Percentiles rank a stretch among this genome's conserved stretches.
Evolutionary conservation across 2,113 vertebrate species (phyloP).

Genomic region (Alaudala cheleensis): DNA sequence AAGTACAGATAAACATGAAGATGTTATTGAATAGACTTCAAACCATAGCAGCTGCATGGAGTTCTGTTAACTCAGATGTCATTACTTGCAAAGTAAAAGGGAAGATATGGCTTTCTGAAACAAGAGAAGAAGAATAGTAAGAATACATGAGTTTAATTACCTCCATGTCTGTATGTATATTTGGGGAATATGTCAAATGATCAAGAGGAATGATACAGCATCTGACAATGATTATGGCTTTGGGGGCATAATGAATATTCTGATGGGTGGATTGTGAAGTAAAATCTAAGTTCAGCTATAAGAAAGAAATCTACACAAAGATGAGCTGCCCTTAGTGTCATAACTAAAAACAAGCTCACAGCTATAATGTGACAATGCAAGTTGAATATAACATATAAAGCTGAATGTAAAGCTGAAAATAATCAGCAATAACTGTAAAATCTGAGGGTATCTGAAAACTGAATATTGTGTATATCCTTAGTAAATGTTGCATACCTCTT

Average conservation of each 20-base stretch:
- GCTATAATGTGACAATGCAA: not conserved
- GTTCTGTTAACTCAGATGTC: not conserved
- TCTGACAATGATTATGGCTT: conserved; percentile 40
- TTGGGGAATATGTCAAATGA: conserved; percentile 33
- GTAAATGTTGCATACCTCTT: not conserved
- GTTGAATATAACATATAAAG: not conserved
- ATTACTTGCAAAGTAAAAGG: not conserved
- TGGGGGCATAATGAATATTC: conserved; percentile 10
- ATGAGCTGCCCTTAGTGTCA: not conserved
- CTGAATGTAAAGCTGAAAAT: not conserved
- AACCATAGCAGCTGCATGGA: not conserved
- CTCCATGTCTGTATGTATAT: conserved; percentile 34
- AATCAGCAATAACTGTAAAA: not conserved
- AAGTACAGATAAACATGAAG: not conserved
- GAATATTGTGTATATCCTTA: not conserved
- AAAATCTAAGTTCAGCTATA: not conserved
- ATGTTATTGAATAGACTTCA: not conserved
- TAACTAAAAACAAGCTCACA: not conserved
- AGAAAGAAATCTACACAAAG: not conserved
- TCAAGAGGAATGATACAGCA: conserved; percentile 15
- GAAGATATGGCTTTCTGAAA: conserved; percentile 24
- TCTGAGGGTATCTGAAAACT: not conserved
- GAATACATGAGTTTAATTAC: conserved; percentile 48
- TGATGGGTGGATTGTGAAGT: conserved; percentile 4
- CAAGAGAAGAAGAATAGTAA: conserved; percentile 26